phyloP scores from a whole-genome alignment of 2,113 vertebrate genomes.

The Hemiprocne comata region DNA sequence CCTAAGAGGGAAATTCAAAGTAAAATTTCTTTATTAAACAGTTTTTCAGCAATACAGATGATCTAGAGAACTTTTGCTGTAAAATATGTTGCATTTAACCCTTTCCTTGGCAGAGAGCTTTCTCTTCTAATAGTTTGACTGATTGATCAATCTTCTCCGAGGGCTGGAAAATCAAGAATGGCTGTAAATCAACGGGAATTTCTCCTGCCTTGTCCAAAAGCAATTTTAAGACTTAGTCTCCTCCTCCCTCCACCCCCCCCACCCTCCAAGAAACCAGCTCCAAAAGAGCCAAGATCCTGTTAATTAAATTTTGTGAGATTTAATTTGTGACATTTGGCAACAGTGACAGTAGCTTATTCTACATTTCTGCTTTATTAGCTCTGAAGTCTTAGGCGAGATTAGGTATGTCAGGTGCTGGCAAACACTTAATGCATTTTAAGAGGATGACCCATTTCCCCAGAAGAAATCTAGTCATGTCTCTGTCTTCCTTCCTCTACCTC shows the following conservation, averaged over 20 bases:
- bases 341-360: constrained; percentile 47
- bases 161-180: background rate
- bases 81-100: background rate
- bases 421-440: background rate
- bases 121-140: background rate
- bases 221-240: background rate
- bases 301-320: constrained; percentile 53
- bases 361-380: constrained; percentile 57
- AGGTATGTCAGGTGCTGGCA: constrained; percentile 63
- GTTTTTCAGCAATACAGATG: background rate
- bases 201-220: background rate
- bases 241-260: background rate
- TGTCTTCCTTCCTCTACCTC: background rate
- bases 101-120: background rate
- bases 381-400: constrained; percentile 47
- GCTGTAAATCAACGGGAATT: constrained; percentile 2
- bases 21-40: background rate
- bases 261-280: background rate
- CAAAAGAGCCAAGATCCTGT: background rate
- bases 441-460: background rate
- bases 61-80: background rate
- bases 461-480: background rate
- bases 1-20: background rate
- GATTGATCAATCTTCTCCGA: background rate
- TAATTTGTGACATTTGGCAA: constrained; percentile 51